Base-by-base conservation (phyloP, 2,888 invertebrate genomes). In the Allolobophora icterica region DNA sequence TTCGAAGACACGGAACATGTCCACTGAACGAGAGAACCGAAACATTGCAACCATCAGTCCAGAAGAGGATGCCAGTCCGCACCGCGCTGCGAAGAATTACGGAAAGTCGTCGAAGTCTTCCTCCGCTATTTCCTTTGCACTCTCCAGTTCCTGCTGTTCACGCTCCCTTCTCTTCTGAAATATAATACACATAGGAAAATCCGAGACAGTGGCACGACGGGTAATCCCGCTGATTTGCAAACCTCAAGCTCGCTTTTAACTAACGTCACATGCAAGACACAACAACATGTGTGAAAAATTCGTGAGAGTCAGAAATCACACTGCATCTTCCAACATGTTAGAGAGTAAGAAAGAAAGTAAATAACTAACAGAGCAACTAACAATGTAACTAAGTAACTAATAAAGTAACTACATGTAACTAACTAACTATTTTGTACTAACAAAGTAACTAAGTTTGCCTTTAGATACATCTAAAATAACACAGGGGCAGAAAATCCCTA, bases 81-180 rank as follows among this genome's bases (percentile, higher is more conserved):
- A n/a, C 71, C 89, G 24, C 40, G 17, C 40, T 24, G 89, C 45
- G 52, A 33, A 89, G 33, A 42, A 19, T 42, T 71, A 90, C 24
- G 90, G 90, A 89, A 95, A 95, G 30, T 95, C 95, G 92, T 95
- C 95, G 94, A 95, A 95, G 91, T 99, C 99, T 95, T 99, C 99
- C 95, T 99, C 99, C 17, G 99, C 99, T 97, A 99, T 98, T 96
- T 99, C 99, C 95, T 99, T 99, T n/a, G 99, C 99, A 94, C 99
- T 96, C 95, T 99, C 99, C 94, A 99, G 96, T 96, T 99, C 99
- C 95, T 99, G 99, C 94, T 99, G 99, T 95, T 99, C 99, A 91
- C 99, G 96, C 95, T 99, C 99, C 92, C 99, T 96, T 90, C 99
- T 97, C 94, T 99, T 93, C 93, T 93, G 87, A 35, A 90, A 91